These are phyloP conservation scores for Kryphioiulus occultus DNA, from an alignment of 2,888 invertebrate genomes.

Conservation along the genomic window DNA sequence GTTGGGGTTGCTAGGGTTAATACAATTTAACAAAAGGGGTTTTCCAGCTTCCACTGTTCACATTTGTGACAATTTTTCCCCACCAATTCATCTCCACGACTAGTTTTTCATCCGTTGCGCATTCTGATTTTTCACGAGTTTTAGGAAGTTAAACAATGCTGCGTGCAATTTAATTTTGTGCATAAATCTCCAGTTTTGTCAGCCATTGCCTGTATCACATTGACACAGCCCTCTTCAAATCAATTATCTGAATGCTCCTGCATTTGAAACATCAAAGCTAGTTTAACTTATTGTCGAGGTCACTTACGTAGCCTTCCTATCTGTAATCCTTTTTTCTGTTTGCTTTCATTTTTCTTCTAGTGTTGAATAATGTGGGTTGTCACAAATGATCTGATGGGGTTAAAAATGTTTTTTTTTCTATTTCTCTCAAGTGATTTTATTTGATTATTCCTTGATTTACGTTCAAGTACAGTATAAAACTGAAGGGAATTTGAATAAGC, in stretches of 20 bases:
- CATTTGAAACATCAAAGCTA: background rate
- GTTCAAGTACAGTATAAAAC: background rate
- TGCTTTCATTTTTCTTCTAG: background rate
- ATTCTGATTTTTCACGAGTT: background rate
- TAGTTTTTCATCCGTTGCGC: background rate
- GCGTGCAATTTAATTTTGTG: background rate
- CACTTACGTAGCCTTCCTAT: background rate
- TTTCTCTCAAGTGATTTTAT: background rate
- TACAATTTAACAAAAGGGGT: constrained; percentile 3
- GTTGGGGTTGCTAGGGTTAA: background rate
- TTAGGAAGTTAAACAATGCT: background rate
- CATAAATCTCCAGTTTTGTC: no score
- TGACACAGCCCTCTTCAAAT: background rate
- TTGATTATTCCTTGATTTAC: background rate
- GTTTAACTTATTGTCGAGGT: background rate
- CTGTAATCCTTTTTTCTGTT: background rate
- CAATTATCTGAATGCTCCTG: background rate
- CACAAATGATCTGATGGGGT: background rate
- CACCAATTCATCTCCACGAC: background rate
- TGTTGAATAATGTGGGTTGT: background rate
- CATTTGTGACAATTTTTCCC: background rate
- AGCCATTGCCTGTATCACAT: background rate
- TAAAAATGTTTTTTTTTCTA: background rate
- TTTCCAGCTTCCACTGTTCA: background rate
- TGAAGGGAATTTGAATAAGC: no score